Percentiles rank a stretch among this genome's conserved stretches.
These are phyloP conservation scores for Tetragonula clypearis DNA, from an alignment of 1,140 invertebrate species.

Conservation along the genomic window DNA sequence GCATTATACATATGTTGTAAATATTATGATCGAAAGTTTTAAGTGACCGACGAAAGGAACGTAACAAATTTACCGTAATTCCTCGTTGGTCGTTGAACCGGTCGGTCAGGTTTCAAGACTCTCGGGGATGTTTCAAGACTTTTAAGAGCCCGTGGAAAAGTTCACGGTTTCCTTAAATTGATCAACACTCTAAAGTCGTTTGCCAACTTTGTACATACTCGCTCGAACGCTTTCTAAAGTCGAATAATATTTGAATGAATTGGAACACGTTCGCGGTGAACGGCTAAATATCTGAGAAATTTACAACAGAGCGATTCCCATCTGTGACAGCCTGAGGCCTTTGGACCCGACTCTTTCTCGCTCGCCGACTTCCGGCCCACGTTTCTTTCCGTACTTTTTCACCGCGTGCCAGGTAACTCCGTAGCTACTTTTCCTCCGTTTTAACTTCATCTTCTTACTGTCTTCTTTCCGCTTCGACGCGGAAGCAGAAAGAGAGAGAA, in stretches of 20 bases:
- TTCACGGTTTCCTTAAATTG: not conserved
- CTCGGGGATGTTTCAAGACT: not conserved
- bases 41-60: not conserved
- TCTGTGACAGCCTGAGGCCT: too few species aligned
- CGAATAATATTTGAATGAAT: slow-evolving; percentile 5
- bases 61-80: not conserved
- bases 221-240: not conserved
- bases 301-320: not conserved
- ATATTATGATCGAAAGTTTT: too few species aligned
- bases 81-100: not conserved
- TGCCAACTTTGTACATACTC: not conserved
- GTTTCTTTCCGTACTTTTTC: not conserved
- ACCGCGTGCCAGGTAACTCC: not conserved
- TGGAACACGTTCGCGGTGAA: not conserved
- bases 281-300: slow-evolving; percentile 4
- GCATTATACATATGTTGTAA: too few species aligned
- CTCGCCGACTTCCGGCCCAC: not conserved
- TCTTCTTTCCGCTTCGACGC: not conserved
- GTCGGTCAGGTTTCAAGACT: not conserved
- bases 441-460: slow-evolving; percentile 44
- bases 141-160: not conserved
- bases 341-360: not conserved
- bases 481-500: not conserved
- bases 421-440: slow-evolving; percentile 28
- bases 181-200: not conserved